Percentiles rank a stretch among this genome's conserved stretches.
Evolutionary conservation across 2,113 vertebrate genomes (phyloP).

Genomic region (Pterophyllum scalare): DNA sequence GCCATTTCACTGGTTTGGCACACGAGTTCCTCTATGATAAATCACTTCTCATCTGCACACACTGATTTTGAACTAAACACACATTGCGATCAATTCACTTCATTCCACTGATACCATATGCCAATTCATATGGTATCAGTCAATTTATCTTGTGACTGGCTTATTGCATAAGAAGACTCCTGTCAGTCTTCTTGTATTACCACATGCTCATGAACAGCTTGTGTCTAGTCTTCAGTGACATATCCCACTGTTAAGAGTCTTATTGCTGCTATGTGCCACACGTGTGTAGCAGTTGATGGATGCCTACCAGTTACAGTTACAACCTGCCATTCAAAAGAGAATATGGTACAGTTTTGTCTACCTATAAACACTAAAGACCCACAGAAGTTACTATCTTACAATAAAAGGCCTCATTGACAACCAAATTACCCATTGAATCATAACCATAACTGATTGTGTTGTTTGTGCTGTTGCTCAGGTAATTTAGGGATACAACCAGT

Average conservation of each 20-base stretch:
- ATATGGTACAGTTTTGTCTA: background rate
- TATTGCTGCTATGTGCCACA: background rate
- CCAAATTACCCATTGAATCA: background rate
- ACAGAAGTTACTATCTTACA: fast-evolving
- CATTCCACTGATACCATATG: background rate
- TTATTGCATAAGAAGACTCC: no score
- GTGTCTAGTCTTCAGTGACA: background rate
- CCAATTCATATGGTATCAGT: fast-evolving
- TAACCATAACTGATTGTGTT: background rate
- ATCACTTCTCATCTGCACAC: background rate
- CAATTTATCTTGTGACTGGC: no score
- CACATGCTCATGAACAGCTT: background rate
- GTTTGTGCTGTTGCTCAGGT: background rate
- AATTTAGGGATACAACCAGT: background rate
- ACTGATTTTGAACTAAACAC: background rate
- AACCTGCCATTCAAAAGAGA: background rate
- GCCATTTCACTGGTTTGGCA: background rate
- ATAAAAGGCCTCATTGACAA: background rate
- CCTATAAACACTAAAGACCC: background rate
- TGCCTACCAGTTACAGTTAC: background rate
- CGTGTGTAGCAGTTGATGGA: background rate
- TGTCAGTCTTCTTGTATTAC: background rate
- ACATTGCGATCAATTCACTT: background rate
- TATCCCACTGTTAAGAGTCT: no score
- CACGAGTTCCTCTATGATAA: background rate